phyloP scores from a whole-genome alignment of 2,888 invertebrate species.

The Leptura quadrifasciata region DNA sequence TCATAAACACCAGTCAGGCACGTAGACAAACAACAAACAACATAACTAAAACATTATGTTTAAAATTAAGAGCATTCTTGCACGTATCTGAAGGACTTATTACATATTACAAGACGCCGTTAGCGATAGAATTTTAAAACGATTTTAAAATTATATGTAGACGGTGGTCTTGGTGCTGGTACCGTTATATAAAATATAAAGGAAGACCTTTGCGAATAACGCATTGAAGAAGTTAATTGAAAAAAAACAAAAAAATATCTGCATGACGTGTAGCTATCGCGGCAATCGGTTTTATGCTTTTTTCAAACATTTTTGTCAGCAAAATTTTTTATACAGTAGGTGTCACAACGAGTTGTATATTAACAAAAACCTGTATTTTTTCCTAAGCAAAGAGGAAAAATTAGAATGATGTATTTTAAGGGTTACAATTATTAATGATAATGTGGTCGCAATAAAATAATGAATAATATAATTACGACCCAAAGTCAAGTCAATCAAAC shows the following conservation, averaged over 20 bases:
- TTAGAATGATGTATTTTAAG: no score
- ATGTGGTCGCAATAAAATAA: neutral
- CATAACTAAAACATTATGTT: conserved; percentile 39
- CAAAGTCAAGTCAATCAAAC: no score
- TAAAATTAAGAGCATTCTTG: conserved; percentile 45
- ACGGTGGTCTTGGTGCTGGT: conserved; percentile 12
- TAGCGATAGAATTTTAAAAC: conserved; percentile 42
- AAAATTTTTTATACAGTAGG: no score
- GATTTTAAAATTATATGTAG: conserved; percentile 32
- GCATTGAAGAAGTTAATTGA: conserved; percentile 12
- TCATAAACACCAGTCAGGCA: conserved; percentile 26
- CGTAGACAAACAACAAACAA: conserved; percentile 34
- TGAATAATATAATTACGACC: no score
- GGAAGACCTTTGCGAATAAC: conserved; percentile 26
- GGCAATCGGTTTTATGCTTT: no score
- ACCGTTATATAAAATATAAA: conserved; percentile 37
- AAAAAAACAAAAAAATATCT: conserved; percentile 1
- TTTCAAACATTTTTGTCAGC: no score
- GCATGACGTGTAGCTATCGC: no score
- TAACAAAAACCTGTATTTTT: no score
- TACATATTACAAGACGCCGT: conserved; percentile 35
- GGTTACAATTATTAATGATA: neutral
- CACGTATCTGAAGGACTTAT: conserved; percentile 49
- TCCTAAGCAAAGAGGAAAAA: no score
- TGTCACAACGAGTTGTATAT: no score